Percentiles rank a stretch among this genome's conserved stretches.
Conservation (phyloP, 2,113 vertebrate genomes). For the Corythaixoides concolor region DNA sequence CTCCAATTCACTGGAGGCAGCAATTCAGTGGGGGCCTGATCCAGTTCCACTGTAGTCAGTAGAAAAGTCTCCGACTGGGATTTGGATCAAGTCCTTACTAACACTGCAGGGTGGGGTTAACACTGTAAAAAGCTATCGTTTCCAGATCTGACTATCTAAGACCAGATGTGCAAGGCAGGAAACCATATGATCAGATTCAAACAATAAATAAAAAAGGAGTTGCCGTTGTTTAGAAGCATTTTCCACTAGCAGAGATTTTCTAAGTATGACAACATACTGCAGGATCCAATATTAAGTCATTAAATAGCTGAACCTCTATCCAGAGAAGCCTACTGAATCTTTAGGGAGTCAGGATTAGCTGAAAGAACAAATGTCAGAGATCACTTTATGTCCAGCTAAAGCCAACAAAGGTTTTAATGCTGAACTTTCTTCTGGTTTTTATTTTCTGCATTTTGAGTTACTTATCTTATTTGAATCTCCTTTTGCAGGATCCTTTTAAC, state of each 20-base stretch:
- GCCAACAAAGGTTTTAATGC: neutral
- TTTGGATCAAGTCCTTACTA: constrained; percentile 45
- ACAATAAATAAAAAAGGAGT: constrained; percentile 62
- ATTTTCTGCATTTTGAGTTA: constrained; percentile 44
- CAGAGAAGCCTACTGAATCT: neutral
- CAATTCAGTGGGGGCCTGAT: neutral
- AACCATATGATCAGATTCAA: constrained; percentile 37
- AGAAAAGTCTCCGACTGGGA: neutral
- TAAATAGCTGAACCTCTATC: constrained; percentile 24
- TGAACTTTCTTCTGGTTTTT: constrained; percentile 52
- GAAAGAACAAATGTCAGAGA: constrained; percentile 39
- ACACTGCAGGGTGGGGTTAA: constrained; percentile 30
- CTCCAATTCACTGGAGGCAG: neutral
- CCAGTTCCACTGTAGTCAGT: constrained; percentile 10
- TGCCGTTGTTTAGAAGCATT: constrained; percentile 57
- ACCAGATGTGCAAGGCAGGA: constrained; percentile 60
- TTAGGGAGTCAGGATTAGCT: constrained; percentile 35
- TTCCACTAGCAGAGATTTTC: constrained; percentile 53
- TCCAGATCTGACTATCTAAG: constrained; percentile 56
- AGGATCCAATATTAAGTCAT: constrained; percentile 31
- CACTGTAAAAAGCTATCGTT: constrained; percentile 52
- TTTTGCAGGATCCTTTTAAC: neutral
- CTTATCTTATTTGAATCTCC: constrained; percentile 7
- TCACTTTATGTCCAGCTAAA: constrained; percentile 13
- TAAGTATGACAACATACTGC: constrained; percentile 53